These are phyloP conservation scores for Neodon shergylaensis DNA, from an alignment of 2,113 vertebrate species.

Conservation along the genomic window DNA sequence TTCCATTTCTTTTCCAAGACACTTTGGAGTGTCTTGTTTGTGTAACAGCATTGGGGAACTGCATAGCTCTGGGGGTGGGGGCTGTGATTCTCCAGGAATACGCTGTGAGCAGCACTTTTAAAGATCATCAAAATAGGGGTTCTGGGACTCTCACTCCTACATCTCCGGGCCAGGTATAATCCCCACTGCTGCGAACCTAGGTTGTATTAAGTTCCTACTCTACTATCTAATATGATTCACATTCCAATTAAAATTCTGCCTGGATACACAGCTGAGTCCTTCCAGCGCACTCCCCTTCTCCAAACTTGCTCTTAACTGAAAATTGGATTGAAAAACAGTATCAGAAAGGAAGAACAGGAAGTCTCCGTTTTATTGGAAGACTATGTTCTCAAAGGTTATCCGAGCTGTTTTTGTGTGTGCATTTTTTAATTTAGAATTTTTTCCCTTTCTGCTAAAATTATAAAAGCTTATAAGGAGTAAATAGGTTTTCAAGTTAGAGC, in stretches of 20 bases:
- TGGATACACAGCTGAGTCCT: constrained; percentile 47
- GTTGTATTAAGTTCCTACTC: not conserved
- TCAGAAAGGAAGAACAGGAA: not conserved
- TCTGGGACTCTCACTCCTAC: not conserved
- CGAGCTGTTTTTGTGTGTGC: not conserved
- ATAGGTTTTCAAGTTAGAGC: not conserved
- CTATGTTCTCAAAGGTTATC: constrained; percentile 48
- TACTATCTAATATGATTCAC: not conserved
- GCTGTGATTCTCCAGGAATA: not conserved
- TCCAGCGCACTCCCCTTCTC: not conserved
- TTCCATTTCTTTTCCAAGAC: not conserved
- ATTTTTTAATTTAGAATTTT: too few relatives aligned
- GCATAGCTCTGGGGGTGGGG: not conserved
- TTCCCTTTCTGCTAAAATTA: constrained; percentile 10
- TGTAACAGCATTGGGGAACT: not conserved
- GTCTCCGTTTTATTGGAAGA: not conserved
- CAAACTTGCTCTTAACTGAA: constrained; percentile 30
- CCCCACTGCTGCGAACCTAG: not conserved
- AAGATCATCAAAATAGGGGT: not conserved
- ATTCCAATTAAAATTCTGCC: constrained; percentile 54
- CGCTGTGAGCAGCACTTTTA: not conserved
- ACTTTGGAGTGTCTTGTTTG: not conserved
- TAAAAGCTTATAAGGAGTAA: not conserved
- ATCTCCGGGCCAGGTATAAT: not conserved
- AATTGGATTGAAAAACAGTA: constrained; percentile 40